Evolutionary conservation across 2,113 vertebrate genomes (phyloP).

Genomic region (Cephalopholis sonnerati): DNA sequence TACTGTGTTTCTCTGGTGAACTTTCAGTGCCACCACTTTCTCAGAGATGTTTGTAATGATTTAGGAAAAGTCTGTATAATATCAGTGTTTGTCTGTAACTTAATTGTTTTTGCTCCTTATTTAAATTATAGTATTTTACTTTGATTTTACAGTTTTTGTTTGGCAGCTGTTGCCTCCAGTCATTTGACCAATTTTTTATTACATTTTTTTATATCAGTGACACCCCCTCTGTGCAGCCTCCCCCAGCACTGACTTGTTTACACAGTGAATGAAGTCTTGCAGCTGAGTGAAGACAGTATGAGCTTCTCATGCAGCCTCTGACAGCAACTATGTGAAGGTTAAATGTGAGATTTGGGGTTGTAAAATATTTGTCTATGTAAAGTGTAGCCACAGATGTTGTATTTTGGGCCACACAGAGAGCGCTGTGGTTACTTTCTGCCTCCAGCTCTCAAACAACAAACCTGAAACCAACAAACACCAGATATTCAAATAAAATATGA

Average conservation of each 20-base stretch:
- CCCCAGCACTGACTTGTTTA: conserved; percentile 18
- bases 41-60: no score
- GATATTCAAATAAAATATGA: neutral
- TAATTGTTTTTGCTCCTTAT: no score
- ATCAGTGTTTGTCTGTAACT: no score
- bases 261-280: conserved; percentile 19
- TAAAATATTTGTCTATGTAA: conserved; percentile 56
- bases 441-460: neutral
- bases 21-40: no score
- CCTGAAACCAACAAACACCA: neutral
- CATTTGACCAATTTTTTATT: no score
- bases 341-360: conserved; percentile 30
- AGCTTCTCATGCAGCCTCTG: conserved; percentile 21
- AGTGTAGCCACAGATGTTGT: conserved; percentile 23
- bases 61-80: no score
- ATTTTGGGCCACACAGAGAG: conserved; percentile 43
- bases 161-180: no score
- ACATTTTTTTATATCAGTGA: neutral
- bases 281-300: conserved; percentile 12
- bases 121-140: no score
- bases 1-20: no score
- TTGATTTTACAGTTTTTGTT: no score
- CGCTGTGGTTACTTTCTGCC: neutral
- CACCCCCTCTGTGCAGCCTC: neutral
- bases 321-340: conserved; percentile 10